Evolutionary conservation across 2,113 vertebrate genomes (phyloP).

Genomic region (Craseonycteris thonglongyai): DNA sequence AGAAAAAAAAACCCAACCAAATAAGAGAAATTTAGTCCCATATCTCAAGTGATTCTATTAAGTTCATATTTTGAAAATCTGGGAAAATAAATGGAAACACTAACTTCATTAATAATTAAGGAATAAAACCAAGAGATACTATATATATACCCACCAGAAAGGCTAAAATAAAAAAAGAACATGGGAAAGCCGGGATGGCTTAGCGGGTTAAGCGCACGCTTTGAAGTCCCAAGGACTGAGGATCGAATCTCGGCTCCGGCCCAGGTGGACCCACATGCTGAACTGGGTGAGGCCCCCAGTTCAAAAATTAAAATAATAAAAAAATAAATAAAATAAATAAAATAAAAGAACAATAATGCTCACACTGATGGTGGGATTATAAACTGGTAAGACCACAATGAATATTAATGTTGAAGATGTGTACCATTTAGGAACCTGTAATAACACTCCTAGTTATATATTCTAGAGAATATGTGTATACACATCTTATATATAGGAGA

Average conservation of each 20-base stretch:
- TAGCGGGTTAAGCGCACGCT: too few relatives aligned
- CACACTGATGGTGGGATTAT: fast-evolving
- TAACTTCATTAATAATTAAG: background rate
- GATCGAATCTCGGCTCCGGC: too few relatives aligned
- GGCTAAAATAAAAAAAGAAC: too few relatives aligned
- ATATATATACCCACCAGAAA: background rate
- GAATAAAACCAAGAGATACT: background rate
- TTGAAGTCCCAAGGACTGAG: too few relatives aligned
- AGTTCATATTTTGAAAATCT: background rate
- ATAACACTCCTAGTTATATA: background rate
- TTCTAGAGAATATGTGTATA: background rate
- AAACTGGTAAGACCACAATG: fast-evolving
- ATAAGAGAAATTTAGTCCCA: background rate
- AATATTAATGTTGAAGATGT: background rate
- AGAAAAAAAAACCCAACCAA: too few relatives aligned
- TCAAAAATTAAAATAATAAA: too few relatives aligned
- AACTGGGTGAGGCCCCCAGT: too few relatives aligned
- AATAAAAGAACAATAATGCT: background rate
- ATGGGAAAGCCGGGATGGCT: too few relatives aligned
- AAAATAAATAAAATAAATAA: too few relatives aligned
- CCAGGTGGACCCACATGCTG: too few relatives aligned
- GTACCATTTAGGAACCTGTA: background rate
- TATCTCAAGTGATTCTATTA: background rate
- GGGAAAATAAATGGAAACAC: background rate
- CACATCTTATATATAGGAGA: background rate